Evolutionary conservation across 2,113 vertebrate genomes (phyloP), one percentile per base, ranked within the genome.

Genomic region (Erythrocercus mccallii): DNA sequence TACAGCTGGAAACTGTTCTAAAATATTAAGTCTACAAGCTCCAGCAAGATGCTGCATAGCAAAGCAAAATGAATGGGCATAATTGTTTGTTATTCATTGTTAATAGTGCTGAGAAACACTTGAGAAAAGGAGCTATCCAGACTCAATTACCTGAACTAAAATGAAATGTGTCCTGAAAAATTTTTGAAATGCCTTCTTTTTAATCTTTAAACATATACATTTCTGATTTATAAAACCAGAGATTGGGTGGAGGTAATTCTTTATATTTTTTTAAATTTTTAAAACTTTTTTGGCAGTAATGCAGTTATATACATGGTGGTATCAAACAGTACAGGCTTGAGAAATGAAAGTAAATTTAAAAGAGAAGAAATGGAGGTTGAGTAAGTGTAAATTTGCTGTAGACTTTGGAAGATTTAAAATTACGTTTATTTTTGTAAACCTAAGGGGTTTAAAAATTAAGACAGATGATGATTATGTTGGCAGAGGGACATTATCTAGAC

Each of bases 11-110:
- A 51, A 53, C 22, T 30, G 71, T 80, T 35, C 37, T 48, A 57
- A 84, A 64, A 47, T 40, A 23, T 0, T 0, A 2, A 68, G 20
- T 54, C 27, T 64, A 18, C 27, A 35, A 53, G 54, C 24, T 77
- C 72, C 48, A n/a, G 5, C 37, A 83, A 45, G 22, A 68, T 82
- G 45, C 68, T 86, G 51, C 33, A 23, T 19, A 50, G 30, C n/a
- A 86, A 72, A 69, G 58, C 54, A 73, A 61, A 92, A 44, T 48
- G 33, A 45, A 25, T 60, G n/a, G 35, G 27, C 16, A 10, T 54
- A 86, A 73, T 8, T 65, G 22, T 56, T 84, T 10, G 3, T 68
- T 82, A 47, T 42, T 81, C 27, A 28, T 30, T 66, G 66, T 27
- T 87, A 80, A 31, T 30, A 50, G 21, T 61, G 38, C 15, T 61